These are phyloP conservation scores for Colletes latitarsis DNA, from an alignment of 1,140 invertebrate genomes.

Conservation along the genomic window DNA sequence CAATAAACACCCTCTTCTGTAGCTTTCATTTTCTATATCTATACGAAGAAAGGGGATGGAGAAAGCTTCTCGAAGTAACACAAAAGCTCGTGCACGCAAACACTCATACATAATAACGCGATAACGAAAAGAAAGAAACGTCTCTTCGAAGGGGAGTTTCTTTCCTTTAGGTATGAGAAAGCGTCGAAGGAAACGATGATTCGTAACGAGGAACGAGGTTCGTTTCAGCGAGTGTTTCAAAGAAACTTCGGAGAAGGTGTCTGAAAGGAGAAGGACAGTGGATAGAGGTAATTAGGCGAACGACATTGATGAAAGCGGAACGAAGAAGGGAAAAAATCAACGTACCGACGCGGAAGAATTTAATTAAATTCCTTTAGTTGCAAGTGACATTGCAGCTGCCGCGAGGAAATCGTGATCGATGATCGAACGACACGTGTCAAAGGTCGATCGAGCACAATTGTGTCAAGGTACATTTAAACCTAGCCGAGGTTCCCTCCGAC, in stretches of 20 bases:
- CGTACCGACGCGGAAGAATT: constrained; percentile 11
- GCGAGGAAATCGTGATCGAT: too few species aligned
- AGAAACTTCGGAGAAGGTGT: background rate
- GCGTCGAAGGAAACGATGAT: background rate
- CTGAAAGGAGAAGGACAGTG: background rate
- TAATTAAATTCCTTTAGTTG: constrained; percentile 37
- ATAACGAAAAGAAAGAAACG: background rate
- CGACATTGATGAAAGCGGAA: background rate
- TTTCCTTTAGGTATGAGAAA: background rate
- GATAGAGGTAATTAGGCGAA: constrained; percentile 17
- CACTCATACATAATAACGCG: background rate
- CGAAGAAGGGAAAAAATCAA: constrained; percentile 13
- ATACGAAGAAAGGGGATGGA: too few species aligned
- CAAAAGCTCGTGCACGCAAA: background rate
- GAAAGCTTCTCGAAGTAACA: background rate
- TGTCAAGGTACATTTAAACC: background rate
- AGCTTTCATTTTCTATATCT: too few species aligned
- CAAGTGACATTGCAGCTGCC: too few species aligned
- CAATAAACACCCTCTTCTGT: too few species aligned
- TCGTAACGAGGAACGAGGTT: background rate
- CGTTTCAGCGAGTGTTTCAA: background rate
- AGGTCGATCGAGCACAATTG: background rate
- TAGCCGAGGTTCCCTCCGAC: background rate
- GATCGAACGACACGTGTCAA: constrained; percentile 7
- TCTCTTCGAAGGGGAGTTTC: too few species aligned